Evolutionary conservation across 2,888 invertebrate genomes (phyloP), one percentile per base, ranked within the genome.

Genomic region (Brenthis daphne): DNA sequence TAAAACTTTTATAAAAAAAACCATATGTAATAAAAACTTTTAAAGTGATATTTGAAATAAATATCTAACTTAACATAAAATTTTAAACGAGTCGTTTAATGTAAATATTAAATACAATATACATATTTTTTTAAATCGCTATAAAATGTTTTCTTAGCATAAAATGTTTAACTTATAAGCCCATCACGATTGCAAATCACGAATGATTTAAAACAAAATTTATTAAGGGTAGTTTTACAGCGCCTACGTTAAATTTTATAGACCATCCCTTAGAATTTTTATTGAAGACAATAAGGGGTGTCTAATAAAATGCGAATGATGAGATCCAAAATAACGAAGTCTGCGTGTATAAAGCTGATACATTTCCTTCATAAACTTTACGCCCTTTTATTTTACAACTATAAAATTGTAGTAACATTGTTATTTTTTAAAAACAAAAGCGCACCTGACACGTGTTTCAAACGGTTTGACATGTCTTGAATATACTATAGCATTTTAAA

Each of bases 281-380:
- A 90, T 89, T 86, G 85, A 74, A 86, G 85, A 89, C 89, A 89
- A 89, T 90, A 90, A 88, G 85, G 85, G 81, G 78, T 76, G 79
- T 73, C 81, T 86, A 85, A 86, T 89, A 89, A 88, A 89, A 85
- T 72, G 75, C 74, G 77, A 81, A 85, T 84, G 79, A 85, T 83
- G 85, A 82, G 81, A 77, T 79, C 75, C 58, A 74, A 75, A 78
- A 77, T 78, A 79, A 71, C 67, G 69, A 61, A 69, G 57, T 64
- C 67, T 43, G 13, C 6, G 29, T 16, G 55, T 33, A 63, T 61
- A 61, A 43, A 67, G 37, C 24, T 20, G 24, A 50, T 8, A 50
- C 56, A 67, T 57, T 63, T 63, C 56, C 50, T 56, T 51, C 20
- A 12, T 6, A 37, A 54, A 56, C 12, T 63, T 67, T 64, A 56